Evolutionary conservation across 1,140 invertebrate genomes (phyloP).

Genomic region (Brachionus rubens): DNA sequence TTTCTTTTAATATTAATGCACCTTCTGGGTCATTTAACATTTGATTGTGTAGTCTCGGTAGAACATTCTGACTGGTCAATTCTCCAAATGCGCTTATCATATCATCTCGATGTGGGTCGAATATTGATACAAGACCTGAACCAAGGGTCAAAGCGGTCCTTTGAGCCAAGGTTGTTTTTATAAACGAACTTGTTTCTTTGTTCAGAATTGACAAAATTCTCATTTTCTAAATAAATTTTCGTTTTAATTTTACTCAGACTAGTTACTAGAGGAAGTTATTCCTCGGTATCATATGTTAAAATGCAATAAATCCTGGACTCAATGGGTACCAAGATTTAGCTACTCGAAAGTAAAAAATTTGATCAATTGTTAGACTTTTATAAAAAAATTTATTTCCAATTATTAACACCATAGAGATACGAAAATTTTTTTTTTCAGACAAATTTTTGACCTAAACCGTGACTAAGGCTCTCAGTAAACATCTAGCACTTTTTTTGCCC

Average conservation of each 20-base stretch:
- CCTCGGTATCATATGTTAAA: neutral
- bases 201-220: neutral
- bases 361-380: too few relatives aligned
- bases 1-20: conserved; percentile 69
- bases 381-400: too few relatives aligned
- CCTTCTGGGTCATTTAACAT: conserved; percentile 71
- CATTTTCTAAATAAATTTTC: neutral
- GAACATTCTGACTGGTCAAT: conserved; percentile 72
- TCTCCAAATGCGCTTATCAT: conserved; percentile 91
- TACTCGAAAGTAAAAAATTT: too few relatives aligned
- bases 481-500: too few relatives aligned
- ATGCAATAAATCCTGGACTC: too few relatives aligned
- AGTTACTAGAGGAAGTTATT: neutral
- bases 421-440: too few relatives aligned
- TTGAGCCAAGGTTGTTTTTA: conserved; percentile 62
- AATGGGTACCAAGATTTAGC: too few relatives aligned
- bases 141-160: conserved; percentile 72
- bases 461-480: too few relatives aligned
- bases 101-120: conserved; percentile 67
- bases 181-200: conserved; percentile 26
- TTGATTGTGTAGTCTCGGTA: conserved; percentile 67
- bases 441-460: too few relatives aligned
- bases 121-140: conserved; percentile 71
- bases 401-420: too few relatives aligned
- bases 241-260: neutral